These are phyloP conservation scores for Junonia oenone DNA, from an alignment of 2,888 invertebrate genomes.

Conservation along the genomic window DNA sequence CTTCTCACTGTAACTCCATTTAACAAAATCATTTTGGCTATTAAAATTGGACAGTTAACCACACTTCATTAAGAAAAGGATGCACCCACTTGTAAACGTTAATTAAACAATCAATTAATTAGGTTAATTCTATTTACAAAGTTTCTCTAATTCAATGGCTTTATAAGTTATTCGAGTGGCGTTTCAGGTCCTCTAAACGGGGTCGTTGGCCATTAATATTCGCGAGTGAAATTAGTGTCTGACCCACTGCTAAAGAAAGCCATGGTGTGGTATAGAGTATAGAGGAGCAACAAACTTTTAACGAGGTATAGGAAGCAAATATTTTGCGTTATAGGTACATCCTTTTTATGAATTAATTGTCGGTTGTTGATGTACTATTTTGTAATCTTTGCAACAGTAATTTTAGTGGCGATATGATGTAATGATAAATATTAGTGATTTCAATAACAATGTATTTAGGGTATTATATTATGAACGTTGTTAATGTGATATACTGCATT, in stretches of 20 bases:
- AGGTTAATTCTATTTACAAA: not conserved
- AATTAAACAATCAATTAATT: not conserved
- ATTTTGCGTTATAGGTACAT: not conserved
- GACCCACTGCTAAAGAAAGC: not conserved
- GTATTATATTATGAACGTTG: too few relatives aligned
- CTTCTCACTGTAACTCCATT: too few relatives aligned
- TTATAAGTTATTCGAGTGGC: not conserved
- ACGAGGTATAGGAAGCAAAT: not conserved
- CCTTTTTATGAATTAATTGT: too few relatives aligned
- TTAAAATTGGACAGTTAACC: too few relatives aligned
- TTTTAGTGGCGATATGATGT: too few relatives aligned
- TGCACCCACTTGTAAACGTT: not conserved
- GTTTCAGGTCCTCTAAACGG: slow-evolving; percentile 4
- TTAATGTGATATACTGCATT: too few relatives aligned
- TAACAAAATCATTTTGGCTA: too few relatives aligned
- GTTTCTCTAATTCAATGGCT: not conserved
- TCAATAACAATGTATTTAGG: too few relatives aligned
- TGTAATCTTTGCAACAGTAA: too few relatives aligned
- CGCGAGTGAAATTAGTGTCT: slow-evolving; percentile 7
- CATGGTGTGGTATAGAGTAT: not conserved
- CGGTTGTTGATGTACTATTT: too few relatives aligned
- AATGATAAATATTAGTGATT: too few relatives aligned
- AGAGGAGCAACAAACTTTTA: not conserved
- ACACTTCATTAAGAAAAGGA: too few relatives aligned
- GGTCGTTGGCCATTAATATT: slow-evolving; percentile 6